phyloP scores from a whole-genome alignment of 2,113 vertebrate species.

The Sebastes fasciatus region DNA sequence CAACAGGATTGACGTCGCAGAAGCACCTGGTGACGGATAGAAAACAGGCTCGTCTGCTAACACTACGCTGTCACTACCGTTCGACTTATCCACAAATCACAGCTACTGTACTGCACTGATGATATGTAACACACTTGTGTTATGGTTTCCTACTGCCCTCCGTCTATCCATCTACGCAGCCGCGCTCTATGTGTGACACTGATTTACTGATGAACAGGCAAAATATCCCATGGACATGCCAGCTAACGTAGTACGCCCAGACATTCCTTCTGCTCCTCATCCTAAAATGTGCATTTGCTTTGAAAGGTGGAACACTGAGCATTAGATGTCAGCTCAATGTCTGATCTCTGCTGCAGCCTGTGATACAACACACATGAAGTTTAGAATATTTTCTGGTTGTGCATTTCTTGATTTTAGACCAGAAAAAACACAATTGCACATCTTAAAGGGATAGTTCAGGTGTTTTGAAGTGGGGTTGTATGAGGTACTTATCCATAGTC shows the following conservation, averaged over 20 bases:
- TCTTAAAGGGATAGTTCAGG: neutral
- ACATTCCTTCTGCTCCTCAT: conserved; percentile 45
- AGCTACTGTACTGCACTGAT: conserved; percentile 32
- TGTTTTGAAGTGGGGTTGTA: too few relatives aligned
- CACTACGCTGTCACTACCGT: conserved; percentile 53
- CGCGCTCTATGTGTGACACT: conserved; percentile 36
- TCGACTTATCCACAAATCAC: conserved; percentile 48
- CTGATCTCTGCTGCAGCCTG: neutral
- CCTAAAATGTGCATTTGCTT: conserved; percentile 26
- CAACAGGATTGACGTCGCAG: conserved; percentile 22
- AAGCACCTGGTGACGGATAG: conserved; percentile 43
- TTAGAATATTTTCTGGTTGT: neutral
- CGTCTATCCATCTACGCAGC: conserved; percentile 36
- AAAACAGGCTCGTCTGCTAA: conserved; percentile 57
- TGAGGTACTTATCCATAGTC: too few relatives aligned
- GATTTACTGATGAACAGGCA: conserved; percentile 52
- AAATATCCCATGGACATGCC: conserved; percentile 67
- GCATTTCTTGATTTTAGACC: neutral
- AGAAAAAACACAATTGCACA: neutral
- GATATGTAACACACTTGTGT: conserved; percentile 60
- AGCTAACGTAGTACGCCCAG: conserved; percentile 29
- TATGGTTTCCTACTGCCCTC: conserved; percentile 33
- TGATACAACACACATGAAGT: neutral
- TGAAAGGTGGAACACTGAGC: conserved; percentile 8
- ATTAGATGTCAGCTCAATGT: neutral